Base-by-base conservation (phyloP, 2,888 invertebrate genomes). In the Rhamnusium bicolor region DNA sequence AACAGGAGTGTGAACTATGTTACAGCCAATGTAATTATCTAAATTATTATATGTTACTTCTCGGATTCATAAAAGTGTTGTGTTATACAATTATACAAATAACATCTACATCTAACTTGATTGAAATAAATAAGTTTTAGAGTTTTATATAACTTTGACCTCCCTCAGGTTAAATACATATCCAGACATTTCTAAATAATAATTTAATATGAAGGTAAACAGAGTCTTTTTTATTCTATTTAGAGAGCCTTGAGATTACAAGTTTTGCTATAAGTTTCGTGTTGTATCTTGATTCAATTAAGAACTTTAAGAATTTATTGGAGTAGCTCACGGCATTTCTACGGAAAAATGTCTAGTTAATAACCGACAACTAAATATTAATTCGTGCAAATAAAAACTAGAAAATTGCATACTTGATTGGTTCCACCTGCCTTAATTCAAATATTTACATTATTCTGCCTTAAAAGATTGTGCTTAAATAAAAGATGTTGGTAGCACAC, bases 281-380 rank as follows among this genome's bases (percentile, higher is more conserved):
- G 63, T 63, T 63, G 18, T 63, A 24, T 12, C 63, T 49, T 51
- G 49, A 63, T 63, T 63, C 63, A 49, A 63, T 47, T 63, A 63
- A 51, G 27, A 24, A 51, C 27, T 63, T 63, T 8, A 49, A 24
- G 51, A 49, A 63, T 63, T 63, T 63, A 63, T 63, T 63, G 63
- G 63, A 14, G 49, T 21, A 24, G 29, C 49, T 63, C 63, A 63
- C 63, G 63, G 29, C 49, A 40, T 46, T 18, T 63, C 29, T 49
- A 8, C 63, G 49, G 63, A 49, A 63, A 63, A 63, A n/a, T 8
- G 46, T n/a, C 18, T 27, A 7, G 4, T 7, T 40, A 12, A 14
- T 21, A 40, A 19, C 19, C 18, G 46, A 24, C 54, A n/a, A 46
- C 46, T 7, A 18, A 62, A 62, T 49, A 49, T 24, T 63, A 63